These are phyloP conservation scores for Oncorhynchus masou DNA, from an alignment of 2,113 vertebrate species.

Conservation along the genomic window DNA sequence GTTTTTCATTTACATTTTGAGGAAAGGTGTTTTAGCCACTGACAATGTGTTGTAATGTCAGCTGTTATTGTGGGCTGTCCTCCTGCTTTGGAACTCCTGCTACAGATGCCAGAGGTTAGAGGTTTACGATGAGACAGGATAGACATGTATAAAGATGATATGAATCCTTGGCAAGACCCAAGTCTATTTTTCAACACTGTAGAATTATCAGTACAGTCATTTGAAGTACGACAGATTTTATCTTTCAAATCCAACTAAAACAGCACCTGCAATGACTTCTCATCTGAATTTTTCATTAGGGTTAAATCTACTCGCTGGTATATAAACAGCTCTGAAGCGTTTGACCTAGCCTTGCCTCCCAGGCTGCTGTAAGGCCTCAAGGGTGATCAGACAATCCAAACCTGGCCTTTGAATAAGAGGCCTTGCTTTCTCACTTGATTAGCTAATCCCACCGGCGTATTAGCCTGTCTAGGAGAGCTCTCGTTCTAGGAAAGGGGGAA, in stretches of 20 bases:
- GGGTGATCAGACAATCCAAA: conserved; percentile 41
- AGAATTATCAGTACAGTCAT: no score
- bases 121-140: conserved; percentile 57
- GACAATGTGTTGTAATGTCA: conserved; percentile 71
- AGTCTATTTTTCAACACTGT: neutral
- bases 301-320: no score
- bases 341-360: conserved; percentile 21
- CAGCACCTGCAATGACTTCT: no score
- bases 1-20: conserved; percentile 59
- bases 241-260: no score
- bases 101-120: conserved; percentile 38
- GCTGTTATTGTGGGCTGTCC: conserved; percentile 61
- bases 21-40: conserved; percentile 57
- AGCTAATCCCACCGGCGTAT: conserved; percentile 46
- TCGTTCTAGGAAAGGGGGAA: conserved; percentile 20
- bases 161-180: neutral
- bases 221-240: no score
- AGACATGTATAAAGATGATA: conserved; percentile 5
- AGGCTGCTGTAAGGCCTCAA: conserved; percentile 25
- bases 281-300: no score
- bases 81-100: conserved; percentile 50
- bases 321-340: conserved; percentile 18
- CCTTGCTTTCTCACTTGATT: conserved; percentile 52
- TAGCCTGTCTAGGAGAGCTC: conserved; percentile 48
- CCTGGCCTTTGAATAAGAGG: conserved; percentile 38